phyloP scores from a whole-genome alignment of 2,113 vertebrate species.

The Elgaria multicarinata region DNA sequence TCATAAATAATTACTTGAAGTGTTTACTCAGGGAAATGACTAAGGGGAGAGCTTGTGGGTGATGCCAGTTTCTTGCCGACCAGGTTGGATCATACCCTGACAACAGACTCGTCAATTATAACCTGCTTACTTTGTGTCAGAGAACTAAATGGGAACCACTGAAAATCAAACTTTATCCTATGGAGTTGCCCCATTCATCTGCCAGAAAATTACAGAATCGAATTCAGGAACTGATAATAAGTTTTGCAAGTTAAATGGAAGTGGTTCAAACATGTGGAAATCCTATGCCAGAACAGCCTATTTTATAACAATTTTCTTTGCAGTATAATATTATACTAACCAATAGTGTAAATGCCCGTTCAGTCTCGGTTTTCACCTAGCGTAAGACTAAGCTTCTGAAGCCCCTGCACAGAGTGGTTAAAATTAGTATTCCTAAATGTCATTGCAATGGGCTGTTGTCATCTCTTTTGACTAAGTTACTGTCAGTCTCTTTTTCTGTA shows the following conservation, averaged over 20 bases:
- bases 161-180: not conserved
- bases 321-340: slow-evolving; percentile 61
- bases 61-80: not conserved
- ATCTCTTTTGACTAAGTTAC: slow-evolving; percentile 30
- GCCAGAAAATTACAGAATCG: not conserved
- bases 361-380: slow-evolving; percentile 26
- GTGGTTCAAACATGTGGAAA: not conserved
- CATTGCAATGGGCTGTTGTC: slow-evolving; percentile 44
- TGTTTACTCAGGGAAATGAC: not conserved
- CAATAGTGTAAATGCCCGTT: slow-evolving; percentile 48
- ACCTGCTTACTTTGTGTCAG: not conserved
- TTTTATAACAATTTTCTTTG: slow-evolving; percentile 41
- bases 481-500: slow-evolving; percentile 18
- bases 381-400: slow-evolving; percentile 59
- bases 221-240: not conserved
- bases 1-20: not conserved
- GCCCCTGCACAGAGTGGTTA: slow-evolving; percentile 42
- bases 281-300: not conserved
- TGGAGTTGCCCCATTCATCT: not conserved
- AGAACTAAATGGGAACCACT: not conserved
- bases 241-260: not conserved
- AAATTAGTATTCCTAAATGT: slow-evolving; percentile 72
- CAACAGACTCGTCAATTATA: not conserved
- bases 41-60: not conserved
- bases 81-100: not conserved